Percentiles rank a stretch among this genome's conserved stretches.
Evolutionary conservation across 2,113 vertebrate genomes (phyloP).

Genomic region (Oryzias curvinotus): DNA sequence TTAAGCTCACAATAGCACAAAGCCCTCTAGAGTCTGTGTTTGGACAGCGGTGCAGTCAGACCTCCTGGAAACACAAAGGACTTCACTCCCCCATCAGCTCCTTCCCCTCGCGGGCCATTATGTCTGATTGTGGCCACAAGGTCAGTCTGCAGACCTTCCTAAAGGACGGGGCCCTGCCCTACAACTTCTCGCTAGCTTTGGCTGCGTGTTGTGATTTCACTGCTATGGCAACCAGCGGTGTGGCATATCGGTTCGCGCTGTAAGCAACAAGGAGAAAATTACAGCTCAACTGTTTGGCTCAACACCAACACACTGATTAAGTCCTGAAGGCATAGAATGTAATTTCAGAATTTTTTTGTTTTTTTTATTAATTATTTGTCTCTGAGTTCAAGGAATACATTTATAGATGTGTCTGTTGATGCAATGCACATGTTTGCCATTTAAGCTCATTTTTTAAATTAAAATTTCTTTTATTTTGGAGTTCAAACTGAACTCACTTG

Average conservation of each 20-base stretch:
- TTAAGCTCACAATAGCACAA: conserved; percentile 62
- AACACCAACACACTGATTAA: conserved; percentile 31
- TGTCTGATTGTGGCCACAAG: conserved; percentile 79
- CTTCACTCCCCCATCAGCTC: conserved; percentile 48
- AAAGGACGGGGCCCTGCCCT: conserved; percentile 65
- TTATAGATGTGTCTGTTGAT: not conserved
- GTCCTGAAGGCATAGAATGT: conserved; percentile 26
- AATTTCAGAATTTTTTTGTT: conserved; percentile 24
- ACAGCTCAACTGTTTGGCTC: conserved; percentile 19
- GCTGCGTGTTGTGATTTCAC: conserved; percentile 61
- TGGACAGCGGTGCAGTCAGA: conserved; percentile 64
- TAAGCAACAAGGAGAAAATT: conserved; percentile 50
- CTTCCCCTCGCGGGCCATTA: conserved; percentile 73
- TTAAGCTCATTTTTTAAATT: not conserved
- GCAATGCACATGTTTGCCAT: too few relatives aligned
- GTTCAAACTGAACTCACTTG: conserved; percentile 71
- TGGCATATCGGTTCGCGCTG: conserved; percentile 31
- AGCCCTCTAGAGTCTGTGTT: conserved; percentile 58
- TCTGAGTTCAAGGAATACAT: conserved; percentile 21
- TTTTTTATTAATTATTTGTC: not conserved
- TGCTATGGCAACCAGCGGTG: conserved; percentile 67
- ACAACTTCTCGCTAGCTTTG: conserved; percentile 42
- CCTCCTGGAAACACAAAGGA: conserved; percentile 73
- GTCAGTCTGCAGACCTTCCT: conserved; percentile 81
- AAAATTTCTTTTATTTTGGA: conserved; percentile 18